Conservation (phyloP, 2,888 invertebrate species). For the Anodontia alba region DNA sequence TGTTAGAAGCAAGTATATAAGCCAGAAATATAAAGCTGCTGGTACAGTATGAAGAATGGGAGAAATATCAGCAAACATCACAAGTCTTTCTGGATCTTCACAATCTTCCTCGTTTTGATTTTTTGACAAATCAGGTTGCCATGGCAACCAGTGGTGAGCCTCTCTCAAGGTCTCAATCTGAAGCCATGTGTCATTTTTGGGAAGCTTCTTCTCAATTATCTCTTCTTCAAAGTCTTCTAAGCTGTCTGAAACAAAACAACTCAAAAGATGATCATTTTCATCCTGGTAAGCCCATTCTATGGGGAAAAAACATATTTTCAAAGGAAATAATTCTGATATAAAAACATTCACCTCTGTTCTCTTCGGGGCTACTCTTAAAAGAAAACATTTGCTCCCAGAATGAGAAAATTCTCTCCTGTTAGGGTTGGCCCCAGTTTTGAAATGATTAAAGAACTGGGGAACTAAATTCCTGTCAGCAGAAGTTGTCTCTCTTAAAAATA, state of each 20-base stretch:
- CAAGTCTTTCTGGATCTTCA: slow-evolving; percentile 84
- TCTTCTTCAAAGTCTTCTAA: slow-evolving; percentile 72
- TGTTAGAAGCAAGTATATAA: slow-evolving; percentile 44
- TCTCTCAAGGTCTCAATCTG: slow-evolving; percentile 82
- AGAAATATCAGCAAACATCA: slow-evolving; percentile 83
- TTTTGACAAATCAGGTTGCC: slow-evolving; percentile 78
- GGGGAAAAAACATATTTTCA: too few species aligned
- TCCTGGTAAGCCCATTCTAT: too few species aligned
- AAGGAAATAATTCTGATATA: too few species aligned
- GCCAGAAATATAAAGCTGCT: slow-evolving; percentile 29
- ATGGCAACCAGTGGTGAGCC: slow-evolving; percentile 83
- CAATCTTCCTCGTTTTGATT: slow-evolving; percentile 83
- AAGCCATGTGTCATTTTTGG: slow-evolving; percentile 79
- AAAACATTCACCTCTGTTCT: too few species aligned
- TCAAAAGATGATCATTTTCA: too few species aligned
- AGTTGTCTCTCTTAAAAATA: too few species aligned
- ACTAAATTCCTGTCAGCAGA: too few species aligned
- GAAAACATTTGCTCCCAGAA: too few species aligned
- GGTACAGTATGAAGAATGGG: slow-evolving; percentile 73
- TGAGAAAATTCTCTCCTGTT: too few species aligned
- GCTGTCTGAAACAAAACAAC: slow-evolving; percentile 47
- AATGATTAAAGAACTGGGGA: too few species aligned
- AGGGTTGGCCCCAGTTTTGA: too few species aligned
- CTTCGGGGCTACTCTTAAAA: too few species aligned
- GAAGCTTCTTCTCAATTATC: slow-evolving; percentile 60